A percentile compares a stretch with the other conserved stretches of the same genome.
Conservation (phyloP, 92 coral and sea anemone genomes). For the Metridium senile region DNA sequence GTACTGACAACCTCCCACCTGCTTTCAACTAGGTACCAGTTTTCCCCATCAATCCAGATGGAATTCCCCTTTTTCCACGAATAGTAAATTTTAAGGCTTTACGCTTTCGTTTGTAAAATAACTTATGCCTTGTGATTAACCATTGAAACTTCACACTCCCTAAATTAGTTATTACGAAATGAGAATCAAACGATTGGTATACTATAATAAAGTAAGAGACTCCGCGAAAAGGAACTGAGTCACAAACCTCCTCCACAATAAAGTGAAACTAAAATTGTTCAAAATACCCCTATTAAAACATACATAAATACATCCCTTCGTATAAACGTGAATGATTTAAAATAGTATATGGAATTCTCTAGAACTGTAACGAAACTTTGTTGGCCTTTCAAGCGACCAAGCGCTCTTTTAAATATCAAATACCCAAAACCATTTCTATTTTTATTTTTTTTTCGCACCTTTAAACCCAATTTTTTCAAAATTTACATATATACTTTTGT, state of each 20-base stretch:
- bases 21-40: conserved; percentile 60
- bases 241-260: neutral
- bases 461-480: neutral
- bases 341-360: no score
- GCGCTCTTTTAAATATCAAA: neutral
- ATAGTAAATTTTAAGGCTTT: neutral
- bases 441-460: neutral
- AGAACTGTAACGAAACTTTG: no score
- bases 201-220: neutral
- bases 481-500: neutral
- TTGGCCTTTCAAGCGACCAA: no score
- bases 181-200: neutral
- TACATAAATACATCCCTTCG: neutral
- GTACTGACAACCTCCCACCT: conserved; percentile 79
- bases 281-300: neutral
- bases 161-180: neutral
- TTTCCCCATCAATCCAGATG: conserved; percentile 26
- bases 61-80: conserved; percentile 11
- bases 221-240: neutral
- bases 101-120: neutral
- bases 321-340: no score
- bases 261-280: neutral
- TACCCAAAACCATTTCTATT: no score
- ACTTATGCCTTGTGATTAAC: neutral
- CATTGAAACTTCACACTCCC: neutral